These are phyloP conservation scores for Chroicocephalus ridibundus DNA, from an alignment of 2,113 vertebrate genomes.

Conservation along the genomic window DNA sequence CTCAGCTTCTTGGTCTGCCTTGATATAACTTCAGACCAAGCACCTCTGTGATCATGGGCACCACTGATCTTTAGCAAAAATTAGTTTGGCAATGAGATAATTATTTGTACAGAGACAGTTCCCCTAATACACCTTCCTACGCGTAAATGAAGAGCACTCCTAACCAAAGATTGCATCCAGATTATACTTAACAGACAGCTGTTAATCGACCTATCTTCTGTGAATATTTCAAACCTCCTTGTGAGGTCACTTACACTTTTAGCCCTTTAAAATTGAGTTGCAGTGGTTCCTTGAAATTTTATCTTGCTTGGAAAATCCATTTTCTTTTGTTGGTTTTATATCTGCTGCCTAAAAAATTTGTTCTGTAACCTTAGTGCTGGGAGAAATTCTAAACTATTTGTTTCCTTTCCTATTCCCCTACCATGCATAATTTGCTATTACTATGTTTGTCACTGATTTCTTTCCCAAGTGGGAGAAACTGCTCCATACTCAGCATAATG, in stretches of 20 bases:
- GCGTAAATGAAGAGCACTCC: neutral
- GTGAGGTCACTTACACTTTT: neutral
- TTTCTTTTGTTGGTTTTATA: neutral
- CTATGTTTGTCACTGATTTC: neutral
- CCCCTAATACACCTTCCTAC: neutral
- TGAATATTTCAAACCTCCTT: neutral
- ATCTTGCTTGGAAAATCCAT: neutral
- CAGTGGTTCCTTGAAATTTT: neutral
- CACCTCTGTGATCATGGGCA: neutral
- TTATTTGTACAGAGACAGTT: neutral
- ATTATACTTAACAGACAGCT: neutral
- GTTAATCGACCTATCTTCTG: neutral
- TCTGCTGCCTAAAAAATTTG: neutral
- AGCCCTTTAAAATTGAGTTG: neutral
- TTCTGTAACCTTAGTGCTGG: neutral
- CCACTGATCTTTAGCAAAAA: neutral
- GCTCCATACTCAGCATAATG: neutral
- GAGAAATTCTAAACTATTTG: neutral
- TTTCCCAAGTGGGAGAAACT: neutral
- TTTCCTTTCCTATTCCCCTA: neutral
- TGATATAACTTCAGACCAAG: neutral
- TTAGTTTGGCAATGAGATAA: neutral
- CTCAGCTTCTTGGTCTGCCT: neutral
- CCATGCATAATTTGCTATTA: neutral
- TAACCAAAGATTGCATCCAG: neutral